phyloP scores from a whole-genome alignment of 2,113 vertebrate species.

The Callionymus lyra region DNA sequence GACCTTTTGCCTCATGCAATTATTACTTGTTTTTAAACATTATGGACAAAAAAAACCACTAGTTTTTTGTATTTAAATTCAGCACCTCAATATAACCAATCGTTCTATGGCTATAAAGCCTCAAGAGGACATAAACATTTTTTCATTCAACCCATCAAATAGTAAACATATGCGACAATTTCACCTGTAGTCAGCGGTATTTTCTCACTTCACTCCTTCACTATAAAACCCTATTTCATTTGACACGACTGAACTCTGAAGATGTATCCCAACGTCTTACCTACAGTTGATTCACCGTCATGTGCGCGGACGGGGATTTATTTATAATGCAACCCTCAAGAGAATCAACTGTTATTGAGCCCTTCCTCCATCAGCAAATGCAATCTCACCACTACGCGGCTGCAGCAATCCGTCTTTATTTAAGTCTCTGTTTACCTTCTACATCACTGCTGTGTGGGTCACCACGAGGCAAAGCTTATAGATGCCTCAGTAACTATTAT shows the following conservation, averaged over 20 bases:
- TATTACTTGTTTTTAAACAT: no score
- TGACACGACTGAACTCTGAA: not conserved
- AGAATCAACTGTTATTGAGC: constrained; percentile 53
- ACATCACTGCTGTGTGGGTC: constrained; percentile 37
- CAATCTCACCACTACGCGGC: constrained; percentile 55
- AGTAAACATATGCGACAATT: no score
- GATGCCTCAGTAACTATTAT: constrained; percentile 46
- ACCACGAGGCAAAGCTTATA: constrained; percentile 2
- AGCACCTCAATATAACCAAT: no score
- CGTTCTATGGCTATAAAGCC: no score
- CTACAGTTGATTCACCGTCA: constrained; percentile 34
- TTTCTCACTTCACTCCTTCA: constrained; percentile 24
- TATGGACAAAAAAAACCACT: no score
- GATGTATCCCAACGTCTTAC: constrained; percentile 6
- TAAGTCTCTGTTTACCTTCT: constrained; percentile 51
- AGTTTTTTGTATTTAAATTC: no score
- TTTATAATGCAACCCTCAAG: constrained; percentile 50
- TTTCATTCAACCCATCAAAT: no score
- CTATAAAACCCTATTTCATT: constrained; percentile 8
- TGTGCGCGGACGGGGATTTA: constrained; percentile 51
- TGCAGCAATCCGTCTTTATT: constrained; percentile 65
- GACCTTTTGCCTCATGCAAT: no score
- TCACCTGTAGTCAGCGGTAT: constrained; percentile 5
- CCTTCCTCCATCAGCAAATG: constrained; percentile 57
- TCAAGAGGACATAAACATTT: no score